Evolutionary conservation across 2,797 vertebrate genomes (phyloP).

Genomic region (Poecilia picta): DNA sequence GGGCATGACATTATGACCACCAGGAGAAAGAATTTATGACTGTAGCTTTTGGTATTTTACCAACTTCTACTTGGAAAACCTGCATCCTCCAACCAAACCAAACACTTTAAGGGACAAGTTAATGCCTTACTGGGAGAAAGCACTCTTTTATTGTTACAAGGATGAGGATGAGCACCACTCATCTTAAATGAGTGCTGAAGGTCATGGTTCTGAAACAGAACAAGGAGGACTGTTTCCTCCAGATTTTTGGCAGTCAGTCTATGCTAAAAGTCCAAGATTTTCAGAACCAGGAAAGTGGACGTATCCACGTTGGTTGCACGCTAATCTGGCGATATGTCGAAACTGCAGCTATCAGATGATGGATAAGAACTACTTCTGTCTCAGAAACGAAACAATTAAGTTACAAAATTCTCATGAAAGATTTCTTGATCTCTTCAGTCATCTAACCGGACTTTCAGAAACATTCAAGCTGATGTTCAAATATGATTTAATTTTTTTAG

Average conservation of each 20-base stretch:
- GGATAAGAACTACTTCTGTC: not conserved
- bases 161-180: not conserved
- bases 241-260: not conserved
- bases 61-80: too few relatives aligned
- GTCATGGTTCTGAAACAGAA: not conserved
- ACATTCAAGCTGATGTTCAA: conserved; percentile 16
- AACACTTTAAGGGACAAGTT: not conserved
- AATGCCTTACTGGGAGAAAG: not conserved
- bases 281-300: not conserved
- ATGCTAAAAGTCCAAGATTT: not conserved
- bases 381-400: not conserved
- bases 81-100: not conserved
- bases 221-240: not conserved
- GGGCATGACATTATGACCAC: not conserved
- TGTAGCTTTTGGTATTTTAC: not conserved
- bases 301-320: not conserved
- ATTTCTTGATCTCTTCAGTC: not conserved
- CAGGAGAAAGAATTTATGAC: not conserved
- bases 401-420: not conserved
- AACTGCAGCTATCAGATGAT: not conserved
- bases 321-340: not conserved
- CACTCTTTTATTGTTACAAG: not conserved
- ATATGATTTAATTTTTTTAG: conserved; percentile 48
- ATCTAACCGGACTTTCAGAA: not conserved
- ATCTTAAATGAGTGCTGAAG: not conserved